phyloP scores from a whole-genome alignment of 1,140 invertebrate species.

The Sinonovacula constricta region DNA sequence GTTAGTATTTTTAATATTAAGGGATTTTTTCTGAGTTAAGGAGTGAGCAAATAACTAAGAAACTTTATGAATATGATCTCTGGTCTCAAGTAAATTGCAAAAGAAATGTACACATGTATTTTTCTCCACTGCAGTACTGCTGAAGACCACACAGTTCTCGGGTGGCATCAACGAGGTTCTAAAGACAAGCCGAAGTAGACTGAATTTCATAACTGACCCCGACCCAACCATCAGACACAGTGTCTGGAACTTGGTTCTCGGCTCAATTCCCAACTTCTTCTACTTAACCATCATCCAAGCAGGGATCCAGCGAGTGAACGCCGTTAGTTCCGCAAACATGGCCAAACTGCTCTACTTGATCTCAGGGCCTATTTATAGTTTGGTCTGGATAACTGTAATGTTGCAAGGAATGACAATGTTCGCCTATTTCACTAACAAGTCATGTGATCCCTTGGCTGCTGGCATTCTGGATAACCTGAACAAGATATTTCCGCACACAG shows the following conservation, averaged over 20 bases:
- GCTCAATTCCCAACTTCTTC: conserved; percentile 8
- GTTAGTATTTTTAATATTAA: no score
- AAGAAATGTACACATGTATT: background rate
- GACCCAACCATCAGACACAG: conserved; percentile 7
- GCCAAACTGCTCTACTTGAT: background rate
- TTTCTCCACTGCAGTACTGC: conserved; percentile 3
- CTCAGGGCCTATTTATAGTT: background rate
- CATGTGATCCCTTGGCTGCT: background rate
- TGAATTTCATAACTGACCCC: background rate
- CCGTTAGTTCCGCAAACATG: background rate
- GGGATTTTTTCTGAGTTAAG: background rate
- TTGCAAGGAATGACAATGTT: background rate
- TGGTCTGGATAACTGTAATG: background rate
- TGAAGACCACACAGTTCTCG: background rate
- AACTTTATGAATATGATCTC: background rate
- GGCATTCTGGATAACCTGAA: background rate
- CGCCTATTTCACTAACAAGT: background rate
- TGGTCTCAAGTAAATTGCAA: background rate
- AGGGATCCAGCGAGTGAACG: conserved; percentile 9
- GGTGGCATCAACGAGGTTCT: background rate
- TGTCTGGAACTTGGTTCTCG: conserved; percentile 10
- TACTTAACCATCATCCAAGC: conserved; percentile 4
- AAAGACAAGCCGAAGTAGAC: background rate
- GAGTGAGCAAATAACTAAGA: background rate
- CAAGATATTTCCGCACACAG: background rate